Evolutionary conservation across 2,888 invertebrate species (phyloP).

Genomic region (Lithophane semibrunnea): DNA sequence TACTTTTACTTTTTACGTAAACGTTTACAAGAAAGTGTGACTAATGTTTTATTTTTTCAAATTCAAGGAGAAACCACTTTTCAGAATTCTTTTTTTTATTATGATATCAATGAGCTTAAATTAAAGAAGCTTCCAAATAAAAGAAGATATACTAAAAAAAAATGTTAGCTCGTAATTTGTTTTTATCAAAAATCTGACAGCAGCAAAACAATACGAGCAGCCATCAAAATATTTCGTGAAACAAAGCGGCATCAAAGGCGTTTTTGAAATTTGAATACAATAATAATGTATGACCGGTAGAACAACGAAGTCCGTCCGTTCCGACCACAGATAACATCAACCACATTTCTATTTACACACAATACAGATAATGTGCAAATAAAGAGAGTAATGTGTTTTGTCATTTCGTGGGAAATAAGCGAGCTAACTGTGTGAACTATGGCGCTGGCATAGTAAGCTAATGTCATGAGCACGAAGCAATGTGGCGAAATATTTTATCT

Average conservation of each 20-base stretch:
- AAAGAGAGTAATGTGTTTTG: constrained; percentile 82
- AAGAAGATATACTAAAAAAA: neutral
- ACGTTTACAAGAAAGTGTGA: constrained; percentile 22
- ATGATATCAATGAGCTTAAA: too few relatives aligned
- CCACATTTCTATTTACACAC: constrained; percentile 82
- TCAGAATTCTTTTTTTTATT: neutral
- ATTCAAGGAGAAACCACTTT: neutral
- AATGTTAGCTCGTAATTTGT: constrained; percentile 31
- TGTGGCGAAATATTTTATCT: constrained; percentile 63
- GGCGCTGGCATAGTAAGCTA: constrained; percentile 51
- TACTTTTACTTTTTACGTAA: constrained; percentile 48
- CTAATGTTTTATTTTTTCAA: neutral
- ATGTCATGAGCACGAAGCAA: constrained; percentile 67
- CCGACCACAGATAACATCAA: constrained; percentile 78
- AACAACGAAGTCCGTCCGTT: constrained; percentile 72
- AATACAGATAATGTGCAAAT: constrained; percentile 79
- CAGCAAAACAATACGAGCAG: constrained; percentile 48
- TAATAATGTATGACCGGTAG: constrained; percentile 65
- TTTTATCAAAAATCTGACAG: constrained; percentile 51
- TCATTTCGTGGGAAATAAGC: constrained; percentile 83
- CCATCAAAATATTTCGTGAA: constrained; percentile 60
- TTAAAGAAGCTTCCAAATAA: neutral
- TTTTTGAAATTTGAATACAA: constrained; percentile 81
- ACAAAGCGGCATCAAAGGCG: constrained; percentile 61
- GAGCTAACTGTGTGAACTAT: constrained; percentile 66